Conservation (phyloP, 2,113 vertebrate genomes). For the Sebastes fasciatus region DNA sequence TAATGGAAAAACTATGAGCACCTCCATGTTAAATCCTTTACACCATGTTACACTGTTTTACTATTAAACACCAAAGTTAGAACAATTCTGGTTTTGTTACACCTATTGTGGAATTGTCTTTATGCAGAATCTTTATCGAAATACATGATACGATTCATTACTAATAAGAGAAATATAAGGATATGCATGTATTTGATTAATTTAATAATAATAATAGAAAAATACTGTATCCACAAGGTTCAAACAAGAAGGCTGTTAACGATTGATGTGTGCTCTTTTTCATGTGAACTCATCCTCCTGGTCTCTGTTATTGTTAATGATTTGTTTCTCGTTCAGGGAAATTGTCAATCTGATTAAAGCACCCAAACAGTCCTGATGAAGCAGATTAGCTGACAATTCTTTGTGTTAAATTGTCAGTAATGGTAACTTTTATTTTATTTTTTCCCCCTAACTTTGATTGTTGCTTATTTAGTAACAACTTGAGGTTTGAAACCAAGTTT, state of each 20-base stretch:
- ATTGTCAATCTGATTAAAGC: constrained; percentile 21
- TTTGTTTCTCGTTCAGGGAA: neutral
- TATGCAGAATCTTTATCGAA: no score
- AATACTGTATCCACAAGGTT: neutral
- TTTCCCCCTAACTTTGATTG: neutral
- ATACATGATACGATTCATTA: neutral
- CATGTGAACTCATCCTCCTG: neutral
- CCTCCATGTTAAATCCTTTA: neutral
- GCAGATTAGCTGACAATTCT: neutral
- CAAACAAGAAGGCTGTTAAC: no score
- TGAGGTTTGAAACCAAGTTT: neutral
- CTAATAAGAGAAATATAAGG: neutral
- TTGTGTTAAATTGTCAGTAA: neutral
- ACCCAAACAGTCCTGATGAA: neutral
- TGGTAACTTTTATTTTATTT: neutral
- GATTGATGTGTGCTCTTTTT: neutral
- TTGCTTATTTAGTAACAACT: neutral
- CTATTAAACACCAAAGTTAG: neutral
- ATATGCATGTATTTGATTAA: neutral
- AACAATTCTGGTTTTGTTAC: neutral
- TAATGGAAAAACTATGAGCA: neutral
- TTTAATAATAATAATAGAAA: neutral
- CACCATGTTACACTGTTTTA: neutral
- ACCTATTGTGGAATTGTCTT: no score
- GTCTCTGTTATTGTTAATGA: neutral